Base-by-base conservation (phyloP, 2,113 vertebrate genomes). In the Oncorhynchus keta region DNA sequence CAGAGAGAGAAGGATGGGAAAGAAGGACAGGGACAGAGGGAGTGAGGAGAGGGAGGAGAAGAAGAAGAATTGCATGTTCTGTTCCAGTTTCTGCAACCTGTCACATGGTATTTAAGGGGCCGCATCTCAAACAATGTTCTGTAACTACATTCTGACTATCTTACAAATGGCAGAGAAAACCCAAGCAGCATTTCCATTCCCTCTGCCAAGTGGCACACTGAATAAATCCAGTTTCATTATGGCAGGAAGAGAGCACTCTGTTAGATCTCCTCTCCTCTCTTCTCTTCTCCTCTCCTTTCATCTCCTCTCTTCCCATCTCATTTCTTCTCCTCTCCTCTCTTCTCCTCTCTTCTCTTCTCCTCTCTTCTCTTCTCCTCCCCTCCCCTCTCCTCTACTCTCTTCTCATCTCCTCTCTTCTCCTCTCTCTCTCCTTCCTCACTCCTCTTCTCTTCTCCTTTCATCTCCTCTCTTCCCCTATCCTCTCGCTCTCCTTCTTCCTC, bases 61-160 rank as follows among this genome's bases (percentile, higher is more conserved):
- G 32, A 61, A 65, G 45, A 65, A 55, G 48, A 74, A 66, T 64
- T 20, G 12, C 45, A n/a, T 55, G 6, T 77, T 77, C n/a, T 24
- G 67, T 39, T 70, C 49, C 32, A 65, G 7, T 48, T 71, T 77
- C 62, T 39, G 30, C 68, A 22, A 28, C 51, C 68, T 79, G 79
- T 76, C 79, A 72, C 68, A 20, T 67, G 67, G 70, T 26, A 51
- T 81, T 78, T 70, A 9, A n/a, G 57, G 14, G 7, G 22, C 32
- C 16, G 32, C 45, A 57, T 32, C 71, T 67, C 64, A 32, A 55
- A 61, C 39, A n/a, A 51, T 16, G n/a, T 45, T 39, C 26, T 51
- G 64, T n/a, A 73, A 20, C 55, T 18, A 35, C 16, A 62, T 20
- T 6, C 39, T 11, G 39, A 45, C 39, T 45, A 45, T 45, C 39